Base-by-base conservation (phyloP, 2,797 vertebrate species). In the Todus mexicanus region DNA sequence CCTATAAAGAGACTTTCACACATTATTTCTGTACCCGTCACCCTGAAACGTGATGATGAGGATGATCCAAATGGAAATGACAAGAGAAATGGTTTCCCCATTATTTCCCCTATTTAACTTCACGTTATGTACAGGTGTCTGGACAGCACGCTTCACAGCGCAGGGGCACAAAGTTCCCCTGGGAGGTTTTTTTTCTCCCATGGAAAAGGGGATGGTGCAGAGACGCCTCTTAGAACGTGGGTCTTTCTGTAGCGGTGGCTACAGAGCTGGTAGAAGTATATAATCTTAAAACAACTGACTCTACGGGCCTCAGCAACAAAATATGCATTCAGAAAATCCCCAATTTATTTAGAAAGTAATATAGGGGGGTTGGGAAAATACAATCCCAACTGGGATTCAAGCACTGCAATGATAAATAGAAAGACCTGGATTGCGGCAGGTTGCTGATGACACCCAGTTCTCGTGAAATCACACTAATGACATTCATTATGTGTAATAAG, bases 61-160 rank as follows among this genome's bases (percentile, higher is more conserved):
- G 93, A 94, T 81, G 96, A 95, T 91, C 84, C 91, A 94, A 96
- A 95, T 94, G 87, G 95, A 96, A 97, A 94, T 87, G 89, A 94
- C 93, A 96, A 94, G 59, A 69, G 77, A 92, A 95, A 96, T 66
- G 48, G 84, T 82, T 97, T 90, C 94, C 95, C 93, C 83, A 92
- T 93, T 91, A 69, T 85, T 97, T 96, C 95, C 92, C 87, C 93
- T 95, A n/a, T 64, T 93, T 97, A 95, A 84, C 88, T 71, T 20
- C 95, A 89, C 76, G 65, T 94, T 97, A 96, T 86, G 93, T 96
- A 96, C 96, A 97, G 97, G 97, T 97, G 96, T 89, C 84, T 94
- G 95, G 79, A 29, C 80, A 90, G 42, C 69, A 90, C 4, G 56
- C 94, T 94, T 81, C 87, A 61, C 73, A 57, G 92, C 15, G 2